Base-by-base conservation (phyloP, 2,888 invertebrate species). In the Agonopterix arenella region DNA sequence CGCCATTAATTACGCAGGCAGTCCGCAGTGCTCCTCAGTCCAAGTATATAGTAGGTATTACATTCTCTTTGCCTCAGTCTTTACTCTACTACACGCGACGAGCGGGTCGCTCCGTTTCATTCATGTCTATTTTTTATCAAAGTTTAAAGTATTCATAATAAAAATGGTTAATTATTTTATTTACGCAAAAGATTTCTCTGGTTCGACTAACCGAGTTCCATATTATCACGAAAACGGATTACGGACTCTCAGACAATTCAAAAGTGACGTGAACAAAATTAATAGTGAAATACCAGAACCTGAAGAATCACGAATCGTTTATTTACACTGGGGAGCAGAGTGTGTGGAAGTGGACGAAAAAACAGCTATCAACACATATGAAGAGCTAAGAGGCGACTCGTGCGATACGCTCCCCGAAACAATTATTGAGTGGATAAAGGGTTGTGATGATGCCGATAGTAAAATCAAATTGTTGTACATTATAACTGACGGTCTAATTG, bases 171-270 rank as follows among this genome's bases (percentile, higher is more conserved):
- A 60, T 48, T 61, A 55, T 43, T 64, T 45, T 38, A 51, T 58
- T 55, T 62, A 66, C 56, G 64, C 66, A 53, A 60, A 62, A 61
- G 68, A 63, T 55, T 62, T 56, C 59, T 67, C 65, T 48, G 59
- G 52, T 1, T 64, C 64, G 5, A 64, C 62, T 8, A 4, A 43
- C 11, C 36, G 50, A 41, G 44, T 10, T 45, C 9, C 28, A 1
- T 48, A 58, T 55, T 70, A 61, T 46, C 66, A 68, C 45, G 47
- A 8, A 3, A 66, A 62, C 43, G 65, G 62, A 3, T 49, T 66
- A 42, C 57, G 60, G 51, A 61, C 61, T 44, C 45, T 67, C 10
- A 48, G 59, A 28, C 55, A 63, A 4, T 67, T 67, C 45, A 61
- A 63, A 60, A 28, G 8, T 16, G 56, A 65, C n/a, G 60, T 65